Base-by-base conservation (phyloP, 2,113 vertebrate genomes). In the Tinamus guttatus region DNA sequence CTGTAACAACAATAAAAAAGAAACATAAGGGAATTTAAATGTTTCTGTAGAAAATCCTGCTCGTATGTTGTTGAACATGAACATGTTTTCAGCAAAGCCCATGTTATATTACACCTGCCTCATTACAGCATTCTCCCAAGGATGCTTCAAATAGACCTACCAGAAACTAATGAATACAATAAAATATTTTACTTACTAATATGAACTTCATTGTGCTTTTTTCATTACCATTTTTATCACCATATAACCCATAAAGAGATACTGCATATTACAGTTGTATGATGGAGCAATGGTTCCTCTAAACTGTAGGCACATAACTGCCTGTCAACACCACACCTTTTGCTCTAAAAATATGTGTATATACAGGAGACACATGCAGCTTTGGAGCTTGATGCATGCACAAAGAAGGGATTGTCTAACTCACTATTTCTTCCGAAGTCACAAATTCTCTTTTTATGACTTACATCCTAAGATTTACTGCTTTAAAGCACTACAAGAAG, bases 1-100 rank as follows among this genome's bases (percentile, higher is more conserved):
- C 97, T 97, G 9, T 9, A 97, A 92, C 14, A 76, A 85, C 21
- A 94, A 82, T 19, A 78, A 75, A 71, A 78, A 10, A 75, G 68
- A 87, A 78, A 12, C 93, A 59, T 20, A 81, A 5, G 13, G 47
- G 63, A 43, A 52, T 7, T 82, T 93, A 56, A 30, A 40, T 38
- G 7, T 25, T 87, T 78, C 63, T 49, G 3, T 32, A 75, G 5
- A 75, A n/a, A 83, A 30, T 3, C 38, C 7, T 19, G 10, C 7
- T 80, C 5, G 14, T 32, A 9, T 32, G 27, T 5, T 74, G 13
- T 52, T 60, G 81, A 81, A 30, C 8, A 51, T 13, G 11, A 93
- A 45, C 15, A 62, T 6, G 8, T 8, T 60, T 21, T 54, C 6
- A 43, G 8, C 10, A 49, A 62, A 85, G 21, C 7, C 15, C 73